phyloP scores from a whole-genome alignment of 2,888 invertebrate genomes.

The Limnephilus rhombicus region DNA sequence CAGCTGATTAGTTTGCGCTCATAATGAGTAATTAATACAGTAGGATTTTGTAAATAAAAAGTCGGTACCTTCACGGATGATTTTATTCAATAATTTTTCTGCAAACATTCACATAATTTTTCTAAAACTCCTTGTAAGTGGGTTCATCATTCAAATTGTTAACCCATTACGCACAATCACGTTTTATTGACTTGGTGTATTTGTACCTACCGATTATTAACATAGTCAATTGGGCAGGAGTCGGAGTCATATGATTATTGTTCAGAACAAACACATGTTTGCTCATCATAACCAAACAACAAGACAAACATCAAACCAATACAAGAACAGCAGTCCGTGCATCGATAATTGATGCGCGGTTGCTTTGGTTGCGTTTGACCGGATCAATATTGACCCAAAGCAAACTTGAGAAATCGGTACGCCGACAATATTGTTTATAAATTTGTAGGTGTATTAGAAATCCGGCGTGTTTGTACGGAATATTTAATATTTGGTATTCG shows the following conservation, averaged over 20 bases:
- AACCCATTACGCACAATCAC: neutral
- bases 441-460: neutral
- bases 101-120: neutral
- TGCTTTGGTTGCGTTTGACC: neutral
- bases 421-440: neutral
- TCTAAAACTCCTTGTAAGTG: neutral
- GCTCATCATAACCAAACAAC: neutral
- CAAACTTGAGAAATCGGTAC: neutral
- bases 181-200: neutral
- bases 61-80: too few species aligned
- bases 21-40: too few species aligned
- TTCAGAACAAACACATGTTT: constrained; percentile 1
- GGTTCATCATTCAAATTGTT: neutral
- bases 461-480: neutral
- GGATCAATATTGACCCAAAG: neutral
- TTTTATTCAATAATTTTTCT: neutral
- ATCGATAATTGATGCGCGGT: neutral
- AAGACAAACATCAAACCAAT: neutral
- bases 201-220: neutral
- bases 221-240: neutral
- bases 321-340: neutral
- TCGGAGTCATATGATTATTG: neutral
- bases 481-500: neutral
- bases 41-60: too few species aligned
- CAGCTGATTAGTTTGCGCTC: too few species aligned